Evolutionary conservation across 2,888 invertebrate genomes (phyloP).

Genomic region (Smittia sp.): DNA sequence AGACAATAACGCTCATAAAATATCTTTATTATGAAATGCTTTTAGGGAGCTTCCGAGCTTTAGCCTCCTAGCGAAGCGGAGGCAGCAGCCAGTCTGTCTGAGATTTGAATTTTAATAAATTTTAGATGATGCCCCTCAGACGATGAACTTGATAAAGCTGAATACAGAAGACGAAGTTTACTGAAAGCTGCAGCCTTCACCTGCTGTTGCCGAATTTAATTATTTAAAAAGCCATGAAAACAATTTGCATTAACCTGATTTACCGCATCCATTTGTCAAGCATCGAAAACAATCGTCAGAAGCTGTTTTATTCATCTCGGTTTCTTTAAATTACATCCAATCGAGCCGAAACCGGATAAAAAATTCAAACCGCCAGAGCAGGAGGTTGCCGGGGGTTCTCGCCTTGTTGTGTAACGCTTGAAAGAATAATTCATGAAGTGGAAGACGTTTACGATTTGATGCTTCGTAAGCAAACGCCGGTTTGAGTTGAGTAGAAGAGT

Average conservation of each 20-base stretch:
- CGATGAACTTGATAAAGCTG: background rate
- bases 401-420: too few relatives aligned
- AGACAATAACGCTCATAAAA: constrained; percentile 9
- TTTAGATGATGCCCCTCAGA: background rate
- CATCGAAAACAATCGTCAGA: too few relatives aligned
- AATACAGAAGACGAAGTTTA: background rate
- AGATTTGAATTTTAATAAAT: constrained; percentile 13
- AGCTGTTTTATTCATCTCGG: too few relatives aligned
- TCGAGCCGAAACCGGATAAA: too few relatives aligned
- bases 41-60: constrained; percentile 10
- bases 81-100: background rate
- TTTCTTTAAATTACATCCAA: too few relatives aligned
- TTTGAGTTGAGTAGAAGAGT: too few relatives aligned
- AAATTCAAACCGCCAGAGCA: too few relatives aligned
- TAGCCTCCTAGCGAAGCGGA: background rate
- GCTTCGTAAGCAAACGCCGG: too few relatives aligned
- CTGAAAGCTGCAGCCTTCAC: background rate
- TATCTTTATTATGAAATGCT: constrained; percentile 32
- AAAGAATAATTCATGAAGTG: constrained; percentile 10
- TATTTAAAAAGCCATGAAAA: background rate
- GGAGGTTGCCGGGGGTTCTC: too few relatives aligned
- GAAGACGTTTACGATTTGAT: too few relatives aligned
- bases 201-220: background rate
- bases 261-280: too few relatives aligned
- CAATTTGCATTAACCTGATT: too few relatives aligned